Evolutionary conservation across 2,888 invertebrate genomes (phyloP), one percentile per base, ranked within the genome.

Genomic region (Fragum whitleyi): DNA sequence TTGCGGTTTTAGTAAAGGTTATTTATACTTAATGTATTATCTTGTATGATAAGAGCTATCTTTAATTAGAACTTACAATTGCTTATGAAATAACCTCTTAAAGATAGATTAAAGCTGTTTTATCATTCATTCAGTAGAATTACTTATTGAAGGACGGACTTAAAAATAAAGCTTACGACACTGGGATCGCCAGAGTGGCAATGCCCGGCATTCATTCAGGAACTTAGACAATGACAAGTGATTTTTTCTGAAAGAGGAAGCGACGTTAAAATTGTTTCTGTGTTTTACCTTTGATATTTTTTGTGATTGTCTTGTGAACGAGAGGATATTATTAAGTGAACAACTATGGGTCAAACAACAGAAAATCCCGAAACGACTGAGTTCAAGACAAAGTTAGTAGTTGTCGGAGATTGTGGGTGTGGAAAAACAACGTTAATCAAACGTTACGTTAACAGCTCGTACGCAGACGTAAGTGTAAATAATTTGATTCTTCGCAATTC

Each of bases 351-450:
- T 42, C 65, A 42, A n/a, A 16, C 39, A 42, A 26, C 39, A 68
- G 78, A 74, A 26, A 74, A 23, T 65, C 57, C 62, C 16, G 71
- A 51, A 11, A 42, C 28, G 7, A 65, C 36, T 11, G 80, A 79
- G 28, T 74, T 81, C 29, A 88, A 89, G 70, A 89, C 90, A 42
- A 96, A 96, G 91, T 95, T 96, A 74, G 96, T 96, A 70, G 94
- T 96, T 69, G 96, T 96, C 0, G 96, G 96, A 1, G 96, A 96
- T 92, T 95, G 95, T 62, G 95, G 95, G 91, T 96, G 96, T 88
- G 96, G 96, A 42, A 96, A 96, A 92, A 96, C 96, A 0, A 95
- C 96, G 0, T 94, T 96, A 11, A 95, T 96, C 5, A 96, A 96
- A 71, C 81, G 90, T 68, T 92, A 91, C 76, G 87, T 90, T 19